These are phyloP conservation scores for Polyommatus iphigenia DNA, from an alignment of 2,888 invertebrate genomes.

Conservation along the genomic window DNA sequence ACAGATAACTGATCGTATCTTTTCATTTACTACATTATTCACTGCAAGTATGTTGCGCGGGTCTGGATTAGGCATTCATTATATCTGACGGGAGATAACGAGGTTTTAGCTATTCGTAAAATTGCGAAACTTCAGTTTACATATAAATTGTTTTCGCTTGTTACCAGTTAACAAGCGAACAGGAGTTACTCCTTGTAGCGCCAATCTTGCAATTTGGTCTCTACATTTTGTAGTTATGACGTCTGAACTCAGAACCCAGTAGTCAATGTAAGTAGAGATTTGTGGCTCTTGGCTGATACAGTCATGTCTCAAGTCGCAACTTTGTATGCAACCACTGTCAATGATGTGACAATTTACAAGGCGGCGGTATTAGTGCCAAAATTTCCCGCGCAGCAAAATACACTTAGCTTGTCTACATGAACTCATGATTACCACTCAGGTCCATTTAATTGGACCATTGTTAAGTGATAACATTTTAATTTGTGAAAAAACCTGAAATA, in stretches of 20 bases:
- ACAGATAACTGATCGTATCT: constrained; percentile 45
- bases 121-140: constrained; percentile 38
- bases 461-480: neutral
- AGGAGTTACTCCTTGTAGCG: neutral
- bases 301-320: too few species aligned
- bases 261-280: neutral
- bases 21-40: constrained; percentile 50
- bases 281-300: too few species aligned
- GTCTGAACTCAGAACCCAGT: neutral
- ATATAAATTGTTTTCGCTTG: constrained; percentile 29
- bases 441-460: neutral
- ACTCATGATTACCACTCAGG: neutral
- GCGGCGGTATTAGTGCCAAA: neutral
- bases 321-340: too few species aligned
- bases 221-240: neutral
- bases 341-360: neutral
- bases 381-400: neutral
- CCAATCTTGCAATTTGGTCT: neutral
- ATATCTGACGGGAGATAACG: constrained; percentile 66
- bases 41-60: constrained; percentile 64
- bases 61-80: constrained; percentile 72
- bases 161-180: neutral
- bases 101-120: constrained; percentile 53
- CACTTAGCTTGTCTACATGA: neutral
- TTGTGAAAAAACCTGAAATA: neutral